Conservation (phyloP, 1,140 invertebrate genomes). For the Rhagoletis zephyria region DNA sequence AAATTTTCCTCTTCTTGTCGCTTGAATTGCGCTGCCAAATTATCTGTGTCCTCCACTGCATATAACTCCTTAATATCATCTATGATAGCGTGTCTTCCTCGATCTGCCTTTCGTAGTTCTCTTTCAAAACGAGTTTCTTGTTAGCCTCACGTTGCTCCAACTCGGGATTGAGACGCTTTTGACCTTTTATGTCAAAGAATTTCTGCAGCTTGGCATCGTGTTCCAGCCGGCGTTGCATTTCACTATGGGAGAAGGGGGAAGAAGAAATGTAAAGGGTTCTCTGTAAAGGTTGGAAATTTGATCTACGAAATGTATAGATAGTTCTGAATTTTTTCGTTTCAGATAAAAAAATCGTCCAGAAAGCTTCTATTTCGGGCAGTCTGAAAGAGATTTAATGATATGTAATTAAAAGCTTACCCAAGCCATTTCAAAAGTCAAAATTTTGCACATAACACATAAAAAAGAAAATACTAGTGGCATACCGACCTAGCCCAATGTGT, state of each 20-base stretch:
- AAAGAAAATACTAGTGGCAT: too few species aligned
- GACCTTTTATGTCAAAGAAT: constrained; percentile 88
- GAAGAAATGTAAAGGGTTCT: too few species aligned
- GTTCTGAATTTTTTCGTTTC: too few species aligned
- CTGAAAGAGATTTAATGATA: too few species aligned
- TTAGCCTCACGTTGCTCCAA: constrained; percentile 82
- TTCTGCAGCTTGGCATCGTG: constrained; percentile 88
- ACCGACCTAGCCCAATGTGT: too few species aligned
- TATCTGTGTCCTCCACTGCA: constrained; percentile 84
- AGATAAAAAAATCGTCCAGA: too few species aligned
- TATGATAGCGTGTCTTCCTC: constrained; percentile 84
- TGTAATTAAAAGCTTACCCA: too few species aligned
- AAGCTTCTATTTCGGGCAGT: too few species aligned
- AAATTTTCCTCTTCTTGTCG: constrained; percentile 93
- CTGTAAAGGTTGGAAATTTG: too few species aligned
- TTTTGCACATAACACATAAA: too few species aligned
- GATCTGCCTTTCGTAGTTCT: constrained; percentile 81
- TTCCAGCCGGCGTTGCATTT: constrained; percentile 87
- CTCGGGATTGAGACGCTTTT: constrained; percentile 84
- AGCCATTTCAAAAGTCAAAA: too few species aligned
- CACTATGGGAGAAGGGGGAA: constrained; percentile 73
- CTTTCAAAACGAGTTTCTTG: constrained; percentile 77
- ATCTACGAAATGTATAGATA: too few species aligned
- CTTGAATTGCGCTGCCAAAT: constrained; percentile 84
- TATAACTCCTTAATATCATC: constrained; percentile 80